Evolutionary conservation across 2,797 vertebrate genomes (phyloP).

Genomic region (Ispidina lecontei): DNA sequence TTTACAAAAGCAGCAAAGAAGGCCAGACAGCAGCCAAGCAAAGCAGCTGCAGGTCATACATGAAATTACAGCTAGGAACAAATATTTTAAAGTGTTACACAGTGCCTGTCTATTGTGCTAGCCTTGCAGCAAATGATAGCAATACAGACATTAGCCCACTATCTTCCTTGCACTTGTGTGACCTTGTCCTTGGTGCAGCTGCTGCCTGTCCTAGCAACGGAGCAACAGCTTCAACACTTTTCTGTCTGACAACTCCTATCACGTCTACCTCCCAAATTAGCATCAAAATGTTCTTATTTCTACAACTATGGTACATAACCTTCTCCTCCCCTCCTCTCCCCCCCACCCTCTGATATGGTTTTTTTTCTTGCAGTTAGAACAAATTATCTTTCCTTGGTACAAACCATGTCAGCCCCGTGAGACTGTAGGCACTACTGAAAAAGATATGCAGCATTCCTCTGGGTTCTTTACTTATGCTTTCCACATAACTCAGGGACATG

Average conservation of each 20-base stretch:
- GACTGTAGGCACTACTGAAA: background rate
- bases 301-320: background rate
- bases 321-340: rapidly evolving
- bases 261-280: background rate
- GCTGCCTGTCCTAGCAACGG: background rate
- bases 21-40: background rate
- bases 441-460: background rate
- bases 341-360: background rate
- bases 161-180: background rate
- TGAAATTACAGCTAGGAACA: background rate
- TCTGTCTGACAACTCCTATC: background rate
- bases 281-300: background rate
- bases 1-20: background rate
- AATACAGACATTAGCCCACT: background rate
- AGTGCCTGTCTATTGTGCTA: background rate
- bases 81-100: background rate
- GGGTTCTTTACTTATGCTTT: background rate
- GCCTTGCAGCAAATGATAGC: background rate
- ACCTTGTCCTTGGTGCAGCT: background rate
- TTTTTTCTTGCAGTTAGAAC: background rate
- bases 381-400: background rate
- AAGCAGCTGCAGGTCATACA: background rate
- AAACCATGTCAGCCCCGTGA: background rate
- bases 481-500: background rate
- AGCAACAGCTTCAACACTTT: background rate